Percentiles rank a stretch among this genome's conserved stretches.
Conservation (phyloP, 2,888 invertebrate species). For the Eristalis arbustorum region DNA sequence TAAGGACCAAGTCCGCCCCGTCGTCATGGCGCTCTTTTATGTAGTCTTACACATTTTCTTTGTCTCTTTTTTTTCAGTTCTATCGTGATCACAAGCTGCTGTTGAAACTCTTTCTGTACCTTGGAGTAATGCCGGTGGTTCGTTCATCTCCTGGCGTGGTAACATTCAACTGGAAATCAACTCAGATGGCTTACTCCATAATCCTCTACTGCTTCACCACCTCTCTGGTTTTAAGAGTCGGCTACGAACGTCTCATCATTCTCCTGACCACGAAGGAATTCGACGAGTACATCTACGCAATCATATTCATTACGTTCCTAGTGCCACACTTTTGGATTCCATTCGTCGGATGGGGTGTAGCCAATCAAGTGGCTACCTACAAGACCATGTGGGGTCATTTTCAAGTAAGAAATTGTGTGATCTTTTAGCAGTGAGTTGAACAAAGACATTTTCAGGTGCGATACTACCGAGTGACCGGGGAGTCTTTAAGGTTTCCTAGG, state of each 20-base stretch:
- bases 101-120: conserved; percentile 83
- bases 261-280: conserved; percentile 83
- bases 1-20: too few relatives aligned
- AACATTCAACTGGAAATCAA: conserved; percentile 84
- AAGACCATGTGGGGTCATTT: conserved; percentile 86
- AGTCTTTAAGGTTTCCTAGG: conserved; percentile 83
- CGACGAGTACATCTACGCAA: conserved; percentile 86
- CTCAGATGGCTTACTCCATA: conserved; percentile 84
- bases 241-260: conserved; percentile 84
- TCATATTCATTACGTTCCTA: conserved; percentile 84
- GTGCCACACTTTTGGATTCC: conserved; percentile 86
- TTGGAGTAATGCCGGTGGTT: conserved; percentile 85
- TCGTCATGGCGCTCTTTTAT: too few relatives aligned
- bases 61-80: conserved; percentile 77
- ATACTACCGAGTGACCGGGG: conserved; percentile 83
- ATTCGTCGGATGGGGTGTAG: conserved; percentile 86
- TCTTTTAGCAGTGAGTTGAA: neutral
- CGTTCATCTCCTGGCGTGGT: conserved; percentile 82
- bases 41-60: too few relatives aligned
- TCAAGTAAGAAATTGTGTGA: conserved; percentile 80
- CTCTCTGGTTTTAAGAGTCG: conserved; percentile 82
- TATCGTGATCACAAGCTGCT: conserved; percentile 85
- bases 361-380: conserved; percentile 85
- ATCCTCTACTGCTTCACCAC: conserved; percentile 83
- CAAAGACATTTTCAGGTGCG: conserved; percentile 79